Evolutionary conservation across 37 sponge, comb jelly and placozoan species (phyloP).

Genomic region (Petrosia ficiformis): DNA sequence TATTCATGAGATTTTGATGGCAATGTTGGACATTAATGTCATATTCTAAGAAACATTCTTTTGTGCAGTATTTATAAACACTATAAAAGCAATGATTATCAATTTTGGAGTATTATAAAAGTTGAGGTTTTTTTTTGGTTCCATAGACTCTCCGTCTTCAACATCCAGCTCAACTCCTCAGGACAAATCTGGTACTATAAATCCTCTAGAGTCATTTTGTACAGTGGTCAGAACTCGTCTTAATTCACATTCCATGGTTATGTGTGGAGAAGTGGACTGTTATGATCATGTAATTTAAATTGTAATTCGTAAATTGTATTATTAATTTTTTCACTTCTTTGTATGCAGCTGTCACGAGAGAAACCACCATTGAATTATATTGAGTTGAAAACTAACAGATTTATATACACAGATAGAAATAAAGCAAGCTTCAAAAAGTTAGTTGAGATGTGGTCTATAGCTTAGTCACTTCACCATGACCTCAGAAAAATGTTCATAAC

Average conservation of each 20-base stretch:
- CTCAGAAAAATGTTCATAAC: too few relatives aligned
- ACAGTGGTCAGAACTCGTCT: slow-evolving; percentile 77
- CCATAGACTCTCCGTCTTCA: background rate
- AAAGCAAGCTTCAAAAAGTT: slow-evolving; percentile 73
- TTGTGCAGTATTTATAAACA: too few relatives aligned
- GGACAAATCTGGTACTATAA: slow-evolving; percentile 30
- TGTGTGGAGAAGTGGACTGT: slow-evolving; percentile 88
- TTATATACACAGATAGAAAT: slow-evolving; percentile 72
- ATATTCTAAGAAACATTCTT: too few relatives aligned
- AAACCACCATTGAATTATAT: slow-evolving; percentile 65
- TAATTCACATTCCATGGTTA: slow-evolving; percentile 69
- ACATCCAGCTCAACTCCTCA: too few relatives aligned
- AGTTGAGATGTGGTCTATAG: too few relatives aligned
- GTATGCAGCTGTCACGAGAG: slow-evolving; percentile 25
- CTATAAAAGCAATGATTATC: too few relatives aligned
- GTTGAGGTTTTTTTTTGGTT: too few relatives aligned
- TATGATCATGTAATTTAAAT: slow-evolving; percentile 29
- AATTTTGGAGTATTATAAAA: too few relatives aligned
- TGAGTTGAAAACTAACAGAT: slow-evolving; percentile 79
- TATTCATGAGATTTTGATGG: too few relatives aligned
- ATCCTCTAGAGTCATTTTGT: slow-evolving; percentile 58
- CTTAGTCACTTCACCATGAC: background rate
- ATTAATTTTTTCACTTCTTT: background rate
- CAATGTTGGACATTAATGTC: too few relatives aligned
- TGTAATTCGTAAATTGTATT: background rate